Conservation (phyloP, 2,113 vertebrate species). For the Leuciscus idus region DNA sequence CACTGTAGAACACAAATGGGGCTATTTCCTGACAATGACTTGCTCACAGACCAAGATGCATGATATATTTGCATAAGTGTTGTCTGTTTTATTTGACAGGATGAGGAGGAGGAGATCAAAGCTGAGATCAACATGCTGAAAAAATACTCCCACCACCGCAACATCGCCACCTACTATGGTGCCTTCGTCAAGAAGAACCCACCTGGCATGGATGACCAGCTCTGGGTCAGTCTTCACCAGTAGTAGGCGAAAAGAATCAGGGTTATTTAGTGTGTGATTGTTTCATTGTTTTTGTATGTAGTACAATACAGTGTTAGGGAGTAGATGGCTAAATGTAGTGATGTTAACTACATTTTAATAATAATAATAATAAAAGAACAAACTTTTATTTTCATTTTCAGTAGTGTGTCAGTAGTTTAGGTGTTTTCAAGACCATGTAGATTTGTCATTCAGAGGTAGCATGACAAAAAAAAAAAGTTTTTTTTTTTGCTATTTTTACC, state of each 20-base stretch:
- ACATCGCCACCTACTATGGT: constrained; percentile 93
- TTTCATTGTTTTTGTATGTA: neutral
- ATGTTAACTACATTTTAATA: neutral
- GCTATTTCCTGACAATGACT: neutral
- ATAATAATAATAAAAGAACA: too few relatives aligned
- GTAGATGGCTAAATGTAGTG: neutral
- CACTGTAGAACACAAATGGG: neutral
- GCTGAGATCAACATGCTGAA: constrained; percentile 99
- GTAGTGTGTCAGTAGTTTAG: neutral
- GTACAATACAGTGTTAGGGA: neutral
- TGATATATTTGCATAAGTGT: neutral
- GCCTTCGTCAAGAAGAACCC: constrained; percentile 99
- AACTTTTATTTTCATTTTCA: neutral
- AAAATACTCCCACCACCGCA: constrained; percentile 98
- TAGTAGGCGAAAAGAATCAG: neutral
- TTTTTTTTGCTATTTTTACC: too few relatives aligned
- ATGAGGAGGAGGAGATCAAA: constrained; percentile 99
- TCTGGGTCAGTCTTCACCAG: constrained; percentile 81
- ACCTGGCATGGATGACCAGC: constrained; percentile 95
- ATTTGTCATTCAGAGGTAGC: too few relatives aligned
- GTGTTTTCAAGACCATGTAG: neutral
- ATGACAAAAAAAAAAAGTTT: too few relatives aligned
- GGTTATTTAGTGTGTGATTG: constrained; percentile 23
- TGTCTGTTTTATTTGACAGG: constrained; percentile 74
- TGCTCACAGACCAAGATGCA: neutral